Percentiles rank a stretch among this genome's conserved stretches.
phyloP scores from a whole-genome alignment of 2,797 vertebrate genomes.

The Propithecus deckenii region DNA sequence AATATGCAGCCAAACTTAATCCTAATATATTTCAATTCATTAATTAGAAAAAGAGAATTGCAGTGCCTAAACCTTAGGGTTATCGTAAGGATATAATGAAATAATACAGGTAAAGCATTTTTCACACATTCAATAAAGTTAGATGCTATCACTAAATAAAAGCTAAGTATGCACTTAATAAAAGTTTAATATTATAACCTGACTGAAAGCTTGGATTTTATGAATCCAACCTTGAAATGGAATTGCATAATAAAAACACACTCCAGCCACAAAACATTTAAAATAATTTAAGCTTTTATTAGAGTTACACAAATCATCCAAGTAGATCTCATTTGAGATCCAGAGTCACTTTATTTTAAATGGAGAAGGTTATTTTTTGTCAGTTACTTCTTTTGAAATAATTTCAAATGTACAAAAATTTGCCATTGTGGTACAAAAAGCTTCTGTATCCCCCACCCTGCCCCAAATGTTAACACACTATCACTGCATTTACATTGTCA shows the following conservation, averaged over 20 bases:
- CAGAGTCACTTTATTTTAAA: neutral
- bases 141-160: slow-evolving; percentile 27
- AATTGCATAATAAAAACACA: neutral
- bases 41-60: neutral
- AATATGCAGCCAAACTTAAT: neutral
- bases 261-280: neutral
- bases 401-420: slow-evolving; percentile 10
- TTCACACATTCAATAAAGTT: neutral
- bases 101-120: neutral
- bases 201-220: neutral
- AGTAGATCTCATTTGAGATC: neutral
- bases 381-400: neutral
- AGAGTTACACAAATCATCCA: neutral
- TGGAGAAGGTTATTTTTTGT: neutral
- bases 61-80: neutral
- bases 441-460: neutral
- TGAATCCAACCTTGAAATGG: neutral
- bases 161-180: neutral
- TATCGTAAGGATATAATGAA: neutral
- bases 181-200: slow-evolving; percentile 3
- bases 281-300: slow-evolving; percentile 30
- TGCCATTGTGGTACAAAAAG: neutral
- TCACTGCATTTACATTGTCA: neutral
- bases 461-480: neutral
- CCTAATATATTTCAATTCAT: neutral